Conservation (phyloP, 2,113 vertebrate species). For the Odontophorus gujanensis region DNA sequence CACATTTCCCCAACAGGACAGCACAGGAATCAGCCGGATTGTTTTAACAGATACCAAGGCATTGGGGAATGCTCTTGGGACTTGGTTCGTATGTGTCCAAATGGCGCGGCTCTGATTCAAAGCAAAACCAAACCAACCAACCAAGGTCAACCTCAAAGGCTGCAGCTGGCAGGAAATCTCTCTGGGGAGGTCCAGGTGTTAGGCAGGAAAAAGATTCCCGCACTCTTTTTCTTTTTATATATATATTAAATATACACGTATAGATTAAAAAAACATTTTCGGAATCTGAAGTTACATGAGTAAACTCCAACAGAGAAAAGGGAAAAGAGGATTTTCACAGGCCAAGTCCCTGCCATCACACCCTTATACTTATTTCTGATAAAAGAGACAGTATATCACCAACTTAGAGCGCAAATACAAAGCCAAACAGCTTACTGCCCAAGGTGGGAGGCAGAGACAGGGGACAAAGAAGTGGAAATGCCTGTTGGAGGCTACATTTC, state of each 20-base stretch:
- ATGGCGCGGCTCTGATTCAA: background rate
- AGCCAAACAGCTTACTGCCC: background rate
- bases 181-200: slow-evolving; percentile 64
- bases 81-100: background rate
- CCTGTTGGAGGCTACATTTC: slow-evolving; percentile 54
- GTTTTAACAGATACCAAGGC: background rate
- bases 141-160: slow-evolving; percentile 26
- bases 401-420: slow-evolving; percentile 9
- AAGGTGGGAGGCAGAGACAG: background rate
- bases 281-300: background rate
- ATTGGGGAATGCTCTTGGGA: background rate
- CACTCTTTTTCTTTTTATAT: background rate
- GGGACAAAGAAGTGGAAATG: background rate
- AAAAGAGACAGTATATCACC: background rate
- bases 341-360: background rate
- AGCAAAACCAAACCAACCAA: slow-evolving; percentile 29
- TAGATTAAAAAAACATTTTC: background rate
- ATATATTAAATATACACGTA: background rate
- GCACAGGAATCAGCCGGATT: background rate
- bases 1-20: background rate
- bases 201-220: background rate
- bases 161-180: slow-evolving; percentile 51
- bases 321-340: background rate
- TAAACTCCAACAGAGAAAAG: background rate
- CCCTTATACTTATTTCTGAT: background rate